Base-by-base conservation (phyloP, 1,140 invertebrate genomes). In the Rhagoletis pomonella region DNA sequence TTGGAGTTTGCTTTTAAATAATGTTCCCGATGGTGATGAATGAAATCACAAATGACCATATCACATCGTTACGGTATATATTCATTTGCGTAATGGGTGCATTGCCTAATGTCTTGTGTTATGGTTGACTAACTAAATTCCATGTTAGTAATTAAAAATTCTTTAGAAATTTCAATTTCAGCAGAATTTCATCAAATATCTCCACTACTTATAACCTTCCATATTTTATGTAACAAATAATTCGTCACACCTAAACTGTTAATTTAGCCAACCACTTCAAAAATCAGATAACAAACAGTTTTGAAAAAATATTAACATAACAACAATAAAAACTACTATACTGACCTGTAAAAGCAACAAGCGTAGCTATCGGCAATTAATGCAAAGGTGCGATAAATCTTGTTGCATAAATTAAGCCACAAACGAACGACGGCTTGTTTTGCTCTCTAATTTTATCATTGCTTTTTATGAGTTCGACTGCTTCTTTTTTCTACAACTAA, bases 321-420 rank as follows among this genome's bases (percentile, higher is more conserved):
- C 73, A 58, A 55, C 73, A 81, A 29, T 29, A 29, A 81, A 10
- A 55, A 55, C 17, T 19, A 19, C 47, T 55, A 55, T n/a, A 50
- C 17, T 19, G 17, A 2, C 47, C 9, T 55, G n/a, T 47, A 19
- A 19, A 2, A 81, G 19, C 47, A 3, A 55, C n/a, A 50, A 81
- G 73, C 73, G 73, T 81, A 81, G 73, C 73, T 55, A 81, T 81
- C 73, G 73, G 73, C 73, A 81, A 81, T 81, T 81, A 81, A 81
- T 81, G 50, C 47, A 55, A 81, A 81, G 73, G 73, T 55, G 73
- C 73, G 73, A 81, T 81, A 81, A 81, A 81, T 81, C 73, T 81
- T 81, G 73, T 81, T 81, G 73, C 73, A 81, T 81, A 81, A 81
- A 81, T 81, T 81, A 81, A 81, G 73, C 73, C 73, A 81, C 73